phyloP scores from a whole-genome alignment of 1,140 invertebrate genomes.

The Manduca sexta region DNA sequence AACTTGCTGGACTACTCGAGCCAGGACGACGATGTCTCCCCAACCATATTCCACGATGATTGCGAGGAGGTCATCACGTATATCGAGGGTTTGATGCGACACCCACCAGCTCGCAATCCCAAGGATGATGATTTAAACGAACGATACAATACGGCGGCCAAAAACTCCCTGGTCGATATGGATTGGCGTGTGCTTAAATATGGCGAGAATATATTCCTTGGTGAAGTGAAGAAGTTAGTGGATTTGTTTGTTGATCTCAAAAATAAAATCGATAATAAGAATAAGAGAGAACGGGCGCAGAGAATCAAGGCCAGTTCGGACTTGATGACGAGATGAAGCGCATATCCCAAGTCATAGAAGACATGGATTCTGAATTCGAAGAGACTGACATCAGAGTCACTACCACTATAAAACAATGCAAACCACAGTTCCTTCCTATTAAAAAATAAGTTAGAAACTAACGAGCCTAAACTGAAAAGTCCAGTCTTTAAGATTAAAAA shows the following conservation, averaged over 20 bases:
- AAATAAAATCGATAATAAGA: constrained; percentile 42
- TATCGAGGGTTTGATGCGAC: constrained; percentile 48
- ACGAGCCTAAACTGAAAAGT: constrained; percentile 38
- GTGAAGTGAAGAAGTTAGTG: constrained; percentile 59
- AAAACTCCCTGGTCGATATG: constrained; percentile 61
- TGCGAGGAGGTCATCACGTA: constrained; percentile 59
- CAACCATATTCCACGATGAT: constrained; percentile 59
- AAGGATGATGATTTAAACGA: constrained; percentile 50
- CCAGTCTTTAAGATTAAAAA: constrained; percentile 54
- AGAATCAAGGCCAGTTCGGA: constrained; percentile 44
- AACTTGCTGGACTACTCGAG: constrained; percentile 73
- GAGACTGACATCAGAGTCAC: constrained; percentile 26
- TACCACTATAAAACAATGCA: constrained; percentile 30
- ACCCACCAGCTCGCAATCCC: constrained; percentile 21
- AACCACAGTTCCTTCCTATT: constrained; percentile 21
- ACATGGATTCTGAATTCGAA: constrained; percentile 49
- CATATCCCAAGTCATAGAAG: constrained; percentile 55
- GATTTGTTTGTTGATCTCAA: constrained; percentile 43
- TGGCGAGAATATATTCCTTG: constrained; percentile 63
- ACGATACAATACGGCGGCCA: constrained; percentile 52
- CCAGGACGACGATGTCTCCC: constrained; percentile 68
- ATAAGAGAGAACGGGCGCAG: constrained; percentile 32
- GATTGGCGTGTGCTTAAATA: constrained; percentile 68
- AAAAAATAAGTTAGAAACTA: constrained; percentile 32
- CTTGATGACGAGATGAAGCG: constrained; percentile 63